These are phyloP conservation scores for Dolichomitus sp. DNA, from an alignment of 2,888 invertebrate genomes.

Conservation along the genomic window DNA sequence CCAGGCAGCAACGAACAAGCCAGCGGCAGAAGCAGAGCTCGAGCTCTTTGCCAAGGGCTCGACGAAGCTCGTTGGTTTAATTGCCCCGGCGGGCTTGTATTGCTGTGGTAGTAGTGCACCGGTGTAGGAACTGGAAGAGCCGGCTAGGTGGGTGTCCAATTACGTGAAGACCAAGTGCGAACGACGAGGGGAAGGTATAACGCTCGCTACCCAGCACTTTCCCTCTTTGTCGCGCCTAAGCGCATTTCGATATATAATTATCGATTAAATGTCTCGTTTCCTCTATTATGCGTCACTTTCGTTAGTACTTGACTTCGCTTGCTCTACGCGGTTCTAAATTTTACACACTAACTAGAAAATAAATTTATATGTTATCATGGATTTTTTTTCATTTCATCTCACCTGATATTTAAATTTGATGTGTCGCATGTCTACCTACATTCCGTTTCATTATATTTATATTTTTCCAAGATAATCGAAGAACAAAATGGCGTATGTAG, in stretches of 20 bases:
- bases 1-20: constrained; percentile 27
- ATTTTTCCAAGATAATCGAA: no score
- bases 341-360: constrained; percentile 33
- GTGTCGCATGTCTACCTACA: no score
- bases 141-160: constrained; percentile 67
- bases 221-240: constrained; percentile 55
- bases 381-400: not conserved
- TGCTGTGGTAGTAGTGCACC: constrained; percentile 39
- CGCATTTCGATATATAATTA: constrained; percentile 67
- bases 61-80: constrained; percentile 67
- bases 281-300: constrained; percentile 52
- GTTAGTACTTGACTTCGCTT: constrained; percentile 29
- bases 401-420: not conserved
- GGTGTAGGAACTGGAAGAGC: constrained; percentile 57
- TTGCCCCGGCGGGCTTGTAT: constrained; percentile 59
- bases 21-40: constrained; percentile 32
- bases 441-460: no score
- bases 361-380: not conserved
- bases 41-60: constrained; percentile 62
- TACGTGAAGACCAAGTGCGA: constrained; percentile 67
- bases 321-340: constrained; percentile 36
- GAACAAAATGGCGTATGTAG: no score
- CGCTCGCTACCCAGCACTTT: constrained; percentile 42
- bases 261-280: constrained; percentile 60
- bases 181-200: constrained; percentile 64